These are phyloP conservation scores for Conistra vaccinii DNA, from an alignment of 2,888 invertebrate species.

Conservation along the genomic window DNA sequence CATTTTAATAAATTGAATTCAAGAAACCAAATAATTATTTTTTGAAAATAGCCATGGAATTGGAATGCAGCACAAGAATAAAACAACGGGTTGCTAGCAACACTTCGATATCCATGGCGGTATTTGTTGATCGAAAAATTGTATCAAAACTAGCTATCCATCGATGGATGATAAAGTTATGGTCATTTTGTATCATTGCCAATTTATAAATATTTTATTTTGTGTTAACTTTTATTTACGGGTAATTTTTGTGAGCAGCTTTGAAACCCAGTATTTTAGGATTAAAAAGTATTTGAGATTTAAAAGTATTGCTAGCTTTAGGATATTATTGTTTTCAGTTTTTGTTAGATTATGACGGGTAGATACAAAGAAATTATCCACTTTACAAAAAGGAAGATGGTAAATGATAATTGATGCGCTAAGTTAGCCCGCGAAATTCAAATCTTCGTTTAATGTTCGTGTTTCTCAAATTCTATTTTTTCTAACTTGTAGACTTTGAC, in stretches of 20 bases:
- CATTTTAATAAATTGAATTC: neutral
- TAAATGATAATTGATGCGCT: no score
- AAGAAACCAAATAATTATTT: neutral
- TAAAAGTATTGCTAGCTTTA: neutral
- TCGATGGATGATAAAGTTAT: neutral
- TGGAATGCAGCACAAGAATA: neutral
- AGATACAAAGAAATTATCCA: no score
- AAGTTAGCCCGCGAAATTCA: neutral
- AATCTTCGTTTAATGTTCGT: neutral
- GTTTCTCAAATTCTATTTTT: neutral
- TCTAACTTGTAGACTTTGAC: neutral
- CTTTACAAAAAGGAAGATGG: neutral
- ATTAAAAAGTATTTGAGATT: no score
- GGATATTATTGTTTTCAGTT: neutral
- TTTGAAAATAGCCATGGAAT: neutral
- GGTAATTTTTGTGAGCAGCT: neutral
- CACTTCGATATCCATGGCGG: neutral
- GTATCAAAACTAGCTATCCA: neutral
- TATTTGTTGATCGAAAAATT: neutral
- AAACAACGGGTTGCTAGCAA: neutral
- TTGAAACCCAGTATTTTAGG: constrained; percentile 9
- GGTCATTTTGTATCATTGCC: neutral
- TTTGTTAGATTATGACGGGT: neutral
- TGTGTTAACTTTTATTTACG: neutral
- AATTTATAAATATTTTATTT: constrained; percentile 7